A percentile compares a stretch with the other conserved stretches of the same genome.
phyloP scores from a whole-genome alignment of 2,113 vertebrate genomes.

The Leptodactylus fuscus region DNA sequence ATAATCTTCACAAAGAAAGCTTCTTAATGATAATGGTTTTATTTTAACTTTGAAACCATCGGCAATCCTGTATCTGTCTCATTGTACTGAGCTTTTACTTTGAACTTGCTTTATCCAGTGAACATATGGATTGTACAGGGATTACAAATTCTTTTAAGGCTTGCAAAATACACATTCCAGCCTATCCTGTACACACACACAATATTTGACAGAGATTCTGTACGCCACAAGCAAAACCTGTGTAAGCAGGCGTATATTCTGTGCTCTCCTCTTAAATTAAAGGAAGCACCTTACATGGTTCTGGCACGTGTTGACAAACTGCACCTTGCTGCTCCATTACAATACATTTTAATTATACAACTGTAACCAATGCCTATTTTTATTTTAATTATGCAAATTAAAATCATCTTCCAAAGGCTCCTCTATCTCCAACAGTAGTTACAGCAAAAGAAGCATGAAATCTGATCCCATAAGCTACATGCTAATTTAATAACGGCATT shows the following conservation, averaged over 20 bases:
- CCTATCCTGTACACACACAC: too few relatives aligned
- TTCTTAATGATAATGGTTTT: too few relatives aligned
- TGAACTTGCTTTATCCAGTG: neutral
- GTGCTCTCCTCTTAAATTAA: neutral
- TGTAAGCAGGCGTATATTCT: neutral
- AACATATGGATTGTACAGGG: neutral
- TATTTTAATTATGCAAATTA: conserved; percentile 40
- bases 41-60: too few relatives aligned
- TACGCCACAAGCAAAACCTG: neutral
- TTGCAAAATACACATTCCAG: neutral
- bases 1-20: too few relatives aligned
- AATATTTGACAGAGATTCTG: too few relatives aligned
- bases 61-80: neutral
- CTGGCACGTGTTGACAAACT: neutral
- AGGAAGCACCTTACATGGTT: neutral
- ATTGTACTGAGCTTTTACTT: neutral
- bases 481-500: conserved; percentile 7
- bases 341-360: conserved; percentile 14
- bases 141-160: neutral
- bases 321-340: neutral
- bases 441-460: conserved; percentile 32
- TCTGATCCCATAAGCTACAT: conserved; percentile 39
- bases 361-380: conserved; percentile 20
- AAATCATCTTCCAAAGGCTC: neutral
- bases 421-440: conserved; percentile 2